Base-by-base conservation (phyloP, 1,140 invertebrate species). In the Drosophila nasuta region DNA sequence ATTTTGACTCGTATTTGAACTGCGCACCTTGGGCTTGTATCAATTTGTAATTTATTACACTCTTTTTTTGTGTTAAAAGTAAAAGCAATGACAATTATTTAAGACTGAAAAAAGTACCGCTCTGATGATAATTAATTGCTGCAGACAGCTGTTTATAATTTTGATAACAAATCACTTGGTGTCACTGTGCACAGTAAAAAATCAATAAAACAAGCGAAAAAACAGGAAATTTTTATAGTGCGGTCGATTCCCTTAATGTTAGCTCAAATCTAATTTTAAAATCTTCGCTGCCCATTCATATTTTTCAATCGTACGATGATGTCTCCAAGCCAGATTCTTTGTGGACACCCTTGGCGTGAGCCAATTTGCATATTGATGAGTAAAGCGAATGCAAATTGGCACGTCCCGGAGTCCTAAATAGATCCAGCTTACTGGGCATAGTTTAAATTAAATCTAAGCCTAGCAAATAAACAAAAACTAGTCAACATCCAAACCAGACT, bases 181-280 rank as follows among this genome's bases (percentile, higher is more conserved):
- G 2, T 5, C 41, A 59, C 41, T 45, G 57, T 59, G 41, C 35
- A 25, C 20, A 33, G 28, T 7, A 4, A 4, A 54, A 15, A 52
- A n/a, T 10, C 35, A 38, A 38, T 38, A 38, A 38, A 25, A 25
- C 3, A 25, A 54, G 10, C 45, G 5, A 59, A 59, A 45, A 30
- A 46, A 59, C 41, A 10, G 4, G 57, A 59, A 46, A 10, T 59
- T 45, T n/a, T 2, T 30, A 28, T 59, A 4, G 5, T n/a, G 10
- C 25, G 17, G 41, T 13, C 41, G n/a, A n/a, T 15, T 59, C 20
- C 57, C 38, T 25, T 17, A 58, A 25, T 59, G 11, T 59, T 59
- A 45, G 57, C 57, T 59, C 41, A 59, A 59, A 13, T 46, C 57
- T 59, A 59, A 59, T 30, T 59, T 46, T 59, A 59, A 13, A 46